Base-by-base conservation (phyloP, 2,888 invertebrate genomes). In the Stegana nigrithorax region DNA sequence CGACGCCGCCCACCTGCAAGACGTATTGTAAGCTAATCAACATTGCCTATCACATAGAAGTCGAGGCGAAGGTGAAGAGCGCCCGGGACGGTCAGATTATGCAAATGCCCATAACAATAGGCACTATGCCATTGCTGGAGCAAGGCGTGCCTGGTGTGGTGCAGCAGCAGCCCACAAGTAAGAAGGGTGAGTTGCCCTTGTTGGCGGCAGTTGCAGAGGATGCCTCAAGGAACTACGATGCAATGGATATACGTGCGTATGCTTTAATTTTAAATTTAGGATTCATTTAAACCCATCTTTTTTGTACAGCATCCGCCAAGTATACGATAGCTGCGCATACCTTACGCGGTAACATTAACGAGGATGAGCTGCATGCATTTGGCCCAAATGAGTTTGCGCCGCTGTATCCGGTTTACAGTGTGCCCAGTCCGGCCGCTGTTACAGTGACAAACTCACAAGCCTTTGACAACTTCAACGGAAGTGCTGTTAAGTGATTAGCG, bases 1-100 rank as follows among this genome's bases (percentile, higher is more conserved):
- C 84, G 12, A 80, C 83, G 2, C 85, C 85, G n/a, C 84, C 85
- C 1, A 84, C 84, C 0, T 83, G 83, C 45, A 67, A 77, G 12
- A 71, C 68, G 17, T 59, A 76, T 6, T 82, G 83, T 60, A 69
- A 65, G 21, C 67, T 85, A 8, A 83, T 85, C 65, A 82, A 83
- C 51, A 80, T 84, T 19, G 75, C 72, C 6, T 85, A 85, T 65
- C 82, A 84, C 59, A 63, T 85, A 12, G 81, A 84, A 63, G 73
- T 85, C 25, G 73, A 73, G 62, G 81, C 80, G 0, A 42, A 67
- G 44, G 73, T 83, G 25, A 74, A 73, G 47, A 77, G 78, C 26
- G 67, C 73, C 5, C 79, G 80, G 53, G 67, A 73, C 47, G 73
- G 73, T 39, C 80, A 83, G 60, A 51, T 73, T 14, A 73, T 84